Evolutionary conservation across 2,113 vertebrate genomes (phyloP).

Genomic region (Oreocharis arfaki): DNA sequence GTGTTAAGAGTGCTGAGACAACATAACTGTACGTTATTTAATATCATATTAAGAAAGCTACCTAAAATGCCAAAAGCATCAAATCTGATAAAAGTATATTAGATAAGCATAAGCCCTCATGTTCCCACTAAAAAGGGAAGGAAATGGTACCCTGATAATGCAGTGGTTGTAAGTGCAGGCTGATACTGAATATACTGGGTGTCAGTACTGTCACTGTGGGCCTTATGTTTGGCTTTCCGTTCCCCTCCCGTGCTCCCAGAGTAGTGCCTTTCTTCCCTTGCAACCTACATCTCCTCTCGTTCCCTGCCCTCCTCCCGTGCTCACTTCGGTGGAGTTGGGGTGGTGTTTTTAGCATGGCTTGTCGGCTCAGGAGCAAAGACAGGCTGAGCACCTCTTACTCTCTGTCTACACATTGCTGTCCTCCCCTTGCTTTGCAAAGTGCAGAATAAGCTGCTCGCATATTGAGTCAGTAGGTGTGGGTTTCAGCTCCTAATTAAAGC

Average conservation of each 20-base stretch:
- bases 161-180: neutral
- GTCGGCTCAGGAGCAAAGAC: neutral
- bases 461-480: neutral
- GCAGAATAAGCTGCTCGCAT: neutral
- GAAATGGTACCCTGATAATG: accelerated
- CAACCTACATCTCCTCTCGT: neutral
- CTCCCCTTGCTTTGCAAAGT: neutral
- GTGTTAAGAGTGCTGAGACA: neutral
- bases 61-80: neutral
- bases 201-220: neutral
- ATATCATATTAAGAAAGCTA: neutral
- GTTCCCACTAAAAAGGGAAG: neutral
- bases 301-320: neutral
- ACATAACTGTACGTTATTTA: neutral
- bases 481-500: neutral
- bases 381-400: neutral
- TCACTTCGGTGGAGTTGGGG: neutral
- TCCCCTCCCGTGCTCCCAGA: neutral
- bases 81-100: neutral
- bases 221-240: neutral
- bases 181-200: accelerated
- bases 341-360: too few species aligned
- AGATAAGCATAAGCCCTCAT: neutral
- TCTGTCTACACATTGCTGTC: neutral
- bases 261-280: neutral